A percentile compares a stretch with the other conserved stretches of the same genome.
Conservation (phyloP, 1,140 invertebrate genomes). For the Araneus ventricosus region DNA sequence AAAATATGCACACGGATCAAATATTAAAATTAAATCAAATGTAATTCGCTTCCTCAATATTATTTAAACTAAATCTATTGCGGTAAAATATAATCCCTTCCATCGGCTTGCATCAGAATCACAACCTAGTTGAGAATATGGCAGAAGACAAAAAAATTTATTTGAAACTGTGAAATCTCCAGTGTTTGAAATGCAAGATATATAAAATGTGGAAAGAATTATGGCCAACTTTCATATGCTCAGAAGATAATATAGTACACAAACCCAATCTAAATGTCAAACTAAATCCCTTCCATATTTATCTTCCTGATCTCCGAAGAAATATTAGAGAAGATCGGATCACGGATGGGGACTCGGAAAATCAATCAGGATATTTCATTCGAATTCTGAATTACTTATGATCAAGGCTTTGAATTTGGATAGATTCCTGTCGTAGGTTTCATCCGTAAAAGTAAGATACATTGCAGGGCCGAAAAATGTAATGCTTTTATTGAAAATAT, state of each 20-base stretch:
- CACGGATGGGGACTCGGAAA: slow-evolving; percentile 26
- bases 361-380: slow-evolving; percentile 49
- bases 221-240: slow-evolving; percentile 11
- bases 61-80: no score
- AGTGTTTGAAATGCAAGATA: background rate
- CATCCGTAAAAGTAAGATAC: background rate
- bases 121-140: background rate
- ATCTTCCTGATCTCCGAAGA: slow-evolving; percentile 37
- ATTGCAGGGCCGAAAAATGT: background rate
- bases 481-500: background rate
- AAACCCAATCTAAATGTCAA: slow-evolving; percentile 32
- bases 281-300: slow-evolving; percentile 25
- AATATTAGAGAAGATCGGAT: slow-evolving; percentile 17
- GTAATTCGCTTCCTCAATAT: no score
- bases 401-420: background rate
- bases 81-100: no score
- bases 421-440: background rate
- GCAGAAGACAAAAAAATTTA: background rate
- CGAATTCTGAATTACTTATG: slow-evolving; percentile 35
- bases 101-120: no score
- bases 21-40: no score
- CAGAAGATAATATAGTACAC: slow-evolving; percentile 28
- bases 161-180: background rate
- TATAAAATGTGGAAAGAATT: slow-evolving; percentile 27
- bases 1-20: no score